Percentiles rank a stretch among this genome's conserved stretches.
Conservation (phyloP, 2,113 vertebrate species). For the Empidonax alnorum region DNA sequence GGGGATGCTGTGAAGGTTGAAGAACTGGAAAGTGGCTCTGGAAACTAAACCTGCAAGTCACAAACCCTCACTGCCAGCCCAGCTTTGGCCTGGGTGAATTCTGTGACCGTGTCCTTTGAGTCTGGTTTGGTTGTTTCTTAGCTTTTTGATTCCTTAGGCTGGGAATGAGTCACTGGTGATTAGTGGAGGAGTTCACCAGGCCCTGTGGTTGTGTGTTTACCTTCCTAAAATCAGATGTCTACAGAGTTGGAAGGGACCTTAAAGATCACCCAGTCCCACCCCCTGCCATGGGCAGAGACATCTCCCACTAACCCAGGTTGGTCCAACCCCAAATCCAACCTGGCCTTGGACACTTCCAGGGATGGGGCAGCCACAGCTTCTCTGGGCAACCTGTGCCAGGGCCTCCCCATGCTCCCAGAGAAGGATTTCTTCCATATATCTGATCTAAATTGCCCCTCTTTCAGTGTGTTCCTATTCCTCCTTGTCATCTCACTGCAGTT, state of each 20-base stretch:
- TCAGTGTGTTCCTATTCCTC: not conserved
- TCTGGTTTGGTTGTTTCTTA: not conserved
- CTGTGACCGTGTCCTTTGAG: not conserved
- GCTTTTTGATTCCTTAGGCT: not conserved
- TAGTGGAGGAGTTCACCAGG: not conserved
- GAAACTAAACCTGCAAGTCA: not conserved
- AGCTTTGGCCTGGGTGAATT: not conserved
- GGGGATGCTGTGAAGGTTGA: not conserved
- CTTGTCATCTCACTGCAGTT: not conserved
- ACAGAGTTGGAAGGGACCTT: not conserved
- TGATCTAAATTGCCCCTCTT: not conserved
- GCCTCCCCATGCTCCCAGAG: not conserved
- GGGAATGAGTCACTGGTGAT: not conserved
- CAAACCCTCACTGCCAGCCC: accelerated
- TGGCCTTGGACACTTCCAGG: not conserved
- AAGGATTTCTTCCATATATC: not conserved
- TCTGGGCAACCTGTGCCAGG: not conserved
- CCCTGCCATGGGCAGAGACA: not conserved
- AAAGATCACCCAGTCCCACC: not conserved
- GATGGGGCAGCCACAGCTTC: not conserved
- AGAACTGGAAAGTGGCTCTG: not conserved
- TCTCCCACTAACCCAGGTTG: not conserved
- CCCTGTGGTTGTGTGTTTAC: not conserved
- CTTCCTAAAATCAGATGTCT: not conserved
- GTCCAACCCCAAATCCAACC: not conserved